phyloP scores from a whole-genome alignment of 2,888 invertebrate species.

The Andrena haemorrhoa region DNA sequence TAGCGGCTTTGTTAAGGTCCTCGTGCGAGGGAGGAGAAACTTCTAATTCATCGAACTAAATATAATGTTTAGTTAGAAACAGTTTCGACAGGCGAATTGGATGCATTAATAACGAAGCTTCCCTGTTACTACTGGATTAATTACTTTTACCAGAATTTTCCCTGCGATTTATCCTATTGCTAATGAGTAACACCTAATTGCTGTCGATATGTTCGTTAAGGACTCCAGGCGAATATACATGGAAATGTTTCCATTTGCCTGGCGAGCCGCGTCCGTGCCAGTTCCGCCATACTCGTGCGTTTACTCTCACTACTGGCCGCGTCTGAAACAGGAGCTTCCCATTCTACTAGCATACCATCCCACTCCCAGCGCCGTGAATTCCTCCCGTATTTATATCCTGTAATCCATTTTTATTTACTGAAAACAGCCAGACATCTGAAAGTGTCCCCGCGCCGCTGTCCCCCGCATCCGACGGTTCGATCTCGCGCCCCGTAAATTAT shows the following conservation, averaged over 20 bases:
- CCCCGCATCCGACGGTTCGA: neutral
- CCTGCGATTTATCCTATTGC: no score
- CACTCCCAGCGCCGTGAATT: constrained; percentile 27
- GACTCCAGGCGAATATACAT: no score
- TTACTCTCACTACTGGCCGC: constrained; percentile 41
- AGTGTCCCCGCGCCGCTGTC: neutral
- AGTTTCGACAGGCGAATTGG: no score
- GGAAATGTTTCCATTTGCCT: neutral
- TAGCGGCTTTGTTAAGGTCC: no score
- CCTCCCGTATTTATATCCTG: constrained; percentile 55
- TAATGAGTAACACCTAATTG: no score
- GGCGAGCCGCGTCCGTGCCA: neutral
- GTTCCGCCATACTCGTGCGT: constrained; percentile 17
- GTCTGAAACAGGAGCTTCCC: constrained; percentile 49
- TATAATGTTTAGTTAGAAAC: no score
- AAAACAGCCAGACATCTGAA: constrained; percentile 21
- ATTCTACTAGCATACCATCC: constrained; percentile 39
- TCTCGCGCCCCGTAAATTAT: neutral
- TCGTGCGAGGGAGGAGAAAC: no score
- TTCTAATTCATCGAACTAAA: no score
- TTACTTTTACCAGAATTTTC: no score
- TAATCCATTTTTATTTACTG: constrained; percentile 50
- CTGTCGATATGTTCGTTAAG: neutral
- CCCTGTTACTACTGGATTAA: no score
- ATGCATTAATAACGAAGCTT: no score